Conservation (phyloP, 2,113 vertebrate species). For the Strigops habroptila region DNA sequence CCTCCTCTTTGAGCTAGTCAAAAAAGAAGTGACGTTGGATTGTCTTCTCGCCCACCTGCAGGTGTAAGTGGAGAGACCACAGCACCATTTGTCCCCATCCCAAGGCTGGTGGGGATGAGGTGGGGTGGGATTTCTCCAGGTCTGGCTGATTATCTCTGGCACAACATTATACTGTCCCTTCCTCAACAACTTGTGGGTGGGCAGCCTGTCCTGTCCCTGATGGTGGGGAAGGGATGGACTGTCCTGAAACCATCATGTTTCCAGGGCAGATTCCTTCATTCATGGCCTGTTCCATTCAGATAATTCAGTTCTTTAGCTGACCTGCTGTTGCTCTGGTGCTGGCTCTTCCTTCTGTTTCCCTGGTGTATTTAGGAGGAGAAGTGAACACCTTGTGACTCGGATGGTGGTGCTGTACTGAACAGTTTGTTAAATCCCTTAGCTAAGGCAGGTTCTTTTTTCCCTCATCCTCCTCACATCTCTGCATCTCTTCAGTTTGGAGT, state of each 20-base stretch:
- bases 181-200: neutral
- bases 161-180: neutral
- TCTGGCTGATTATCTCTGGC: neutral
- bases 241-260: neutral
- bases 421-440: neutral
- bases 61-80: constrained; percentile 79
- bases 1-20: constrained; percentile 83
- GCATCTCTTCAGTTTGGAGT: neutral
- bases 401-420: neutral
- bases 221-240: neutral
- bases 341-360: neutral
- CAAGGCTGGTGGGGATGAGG: neutral
- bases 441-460: neutral
- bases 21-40: constrained; percentile 87
- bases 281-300: neutral
- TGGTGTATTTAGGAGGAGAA: neutral
- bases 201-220: neutral
- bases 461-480: neutral
- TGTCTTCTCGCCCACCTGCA: constrained; percentile 88
- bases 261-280: neutral
- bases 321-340: rapidly evolving
- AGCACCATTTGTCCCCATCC: rapidly evolving
- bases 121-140: neutral
- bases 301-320: neutral
- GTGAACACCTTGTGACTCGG: neutral